Evolutionary conservation across 2,113 vertebrate genomes (phyloP), one percentile per base, ranked within the genome.

Genomic region (Sisor rabdophorus): DNA sequence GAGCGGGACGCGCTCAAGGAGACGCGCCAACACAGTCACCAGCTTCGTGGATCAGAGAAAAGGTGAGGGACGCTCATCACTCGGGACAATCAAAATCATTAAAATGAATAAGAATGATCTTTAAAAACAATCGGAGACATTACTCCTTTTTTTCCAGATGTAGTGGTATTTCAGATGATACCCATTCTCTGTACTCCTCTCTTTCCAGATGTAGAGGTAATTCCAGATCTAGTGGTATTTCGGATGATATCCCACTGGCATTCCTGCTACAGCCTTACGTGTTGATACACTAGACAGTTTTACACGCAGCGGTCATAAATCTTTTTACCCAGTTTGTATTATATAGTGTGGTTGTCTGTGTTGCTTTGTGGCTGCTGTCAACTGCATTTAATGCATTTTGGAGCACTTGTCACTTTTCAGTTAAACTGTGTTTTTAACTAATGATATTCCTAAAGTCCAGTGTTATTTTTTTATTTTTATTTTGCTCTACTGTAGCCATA

Each of bases 1-100:
- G 78, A 76, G 80, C 71, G 60, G 80, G 22, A n/a, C 82, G 79
- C 79, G 83, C 77, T 75, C 79, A 68, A 84, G 75, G 60, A 74
- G 82, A 81, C 83, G 79, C 68, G 89, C 90, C 16, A 93, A 94
- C 86, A 94, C 93, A 0, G 91, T 94, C 81, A 94, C 93, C 73
- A 93, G 93, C 87, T 95, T 94, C 85, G 89, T 89, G 19, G 93
- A 95, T 79, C 89, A 87, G 84, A 89, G 88, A 72, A 84, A 80
- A 84, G 90, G 90, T 91, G 83, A 12, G 47, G 47, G 24, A 26
- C 47, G 65, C 24, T 19, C 65, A 69, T 52, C 65, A 69, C 47
- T 52, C 1, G 11, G 22, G 15, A 16, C 40, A 17, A n/a, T n/a
- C n/a, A n/a, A n/a, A n/a, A n/a, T n/a, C n/a, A n/a, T n/a, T n/a